These are phyloP conservation scores for Ennomos fuscantarius DNA, from an alignment of 2,888 invertebrate genomes.

Conservation along the genomic window DNA sequence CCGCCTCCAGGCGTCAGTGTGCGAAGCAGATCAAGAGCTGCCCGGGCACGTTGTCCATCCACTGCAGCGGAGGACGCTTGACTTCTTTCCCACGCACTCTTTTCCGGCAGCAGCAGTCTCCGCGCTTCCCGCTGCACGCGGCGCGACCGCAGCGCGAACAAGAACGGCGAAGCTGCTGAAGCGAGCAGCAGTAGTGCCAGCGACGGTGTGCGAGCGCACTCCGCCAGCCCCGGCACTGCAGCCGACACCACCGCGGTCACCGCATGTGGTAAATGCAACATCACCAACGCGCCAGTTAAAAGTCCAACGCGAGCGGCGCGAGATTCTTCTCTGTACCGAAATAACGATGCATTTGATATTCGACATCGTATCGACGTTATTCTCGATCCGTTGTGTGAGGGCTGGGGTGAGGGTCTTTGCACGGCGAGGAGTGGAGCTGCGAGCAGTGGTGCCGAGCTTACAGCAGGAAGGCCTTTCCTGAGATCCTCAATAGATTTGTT, in stretches of 20 bases:
- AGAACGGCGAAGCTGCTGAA: slow-evolving; percentile 89
- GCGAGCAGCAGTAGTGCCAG: slow-evolving; percentile 85
- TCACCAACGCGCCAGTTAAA: slow-evolving; percentile 88
- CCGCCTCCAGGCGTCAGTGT: slow-evolving; percentile 77
- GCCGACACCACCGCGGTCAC: slow-evolving; percentile 65
- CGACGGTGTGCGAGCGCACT: slow-evolving; percentile 77
- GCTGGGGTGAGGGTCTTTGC: slow-evolving; percentile 74
- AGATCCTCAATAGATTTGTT: slow-evolving; percentile 73
- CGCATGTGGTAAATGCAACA: slow-evolving; percentile 89
- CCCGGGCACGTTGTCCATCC: slow-evolving; percentile 80
- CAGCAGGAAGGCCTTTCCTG: slow-evolving; percentile 73
- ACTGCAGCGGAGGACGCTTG: slow-evolving; percentile 83
- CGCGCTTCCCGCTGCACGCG: slow-evolving; percentile 84
- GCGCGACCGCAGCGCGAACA: slow-evolving; percentile 91
- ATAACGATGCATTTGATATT: slow-evolving; percentile 93
- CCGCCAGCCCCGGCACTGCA: slow-evolving; percentile 80
- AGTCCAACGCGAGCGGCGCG: slow-evolving; percentile 92
- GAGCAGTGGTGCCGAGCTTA: slow-evolving; percentile 81
- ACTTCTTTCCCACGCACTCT: slow-evolving; percentile 82
- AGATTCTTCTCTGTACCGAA: slow-evolving; percentile 94
- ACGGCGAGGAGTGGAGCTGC: slow-evolving; percentile 69
- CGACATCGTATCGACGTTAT: slow-evolving; percentile 91
- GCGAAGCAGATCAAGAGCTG: slow-evolving; percentile 72
- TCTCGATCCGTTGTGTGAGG: slow-evolving; percentile 81
- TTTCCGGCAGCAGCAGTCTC: slow-evolving; percentile 69